These are phyloP conservation scores for Zaprionus ornatus DNA, from an alignment of 1,140 invertebrate species.

Conservation along the genomic window DNA sequence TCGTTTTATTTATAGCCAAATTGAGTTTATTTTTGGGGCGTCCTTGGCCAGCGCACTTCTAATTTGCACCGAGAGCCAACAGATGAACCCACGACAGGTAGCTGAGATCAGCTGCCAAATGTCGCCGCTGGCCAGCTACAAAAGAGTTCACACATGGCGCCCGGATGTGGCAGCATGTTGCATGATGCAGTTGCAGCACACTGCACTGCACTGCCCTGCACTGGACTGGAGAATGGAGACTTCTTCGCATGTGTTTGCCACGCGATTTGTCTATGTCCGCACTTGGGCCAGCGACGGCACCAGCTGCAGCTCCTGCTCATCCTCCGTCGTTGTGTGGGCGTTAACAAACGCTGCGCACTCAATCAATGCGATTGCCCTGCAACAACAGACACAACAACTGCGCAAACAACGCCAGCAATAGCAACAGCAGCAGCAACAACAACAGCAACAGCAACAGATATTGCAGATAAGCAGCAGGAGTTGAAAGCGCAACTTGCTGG, in stretches of 20 bases:
- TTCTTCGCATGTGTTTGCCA: conserved; percentile 1
- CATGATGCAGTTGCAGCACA: neutral
- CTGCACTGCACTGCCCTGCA: no score
- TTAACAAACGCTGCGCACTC: conserved; percentile 20
- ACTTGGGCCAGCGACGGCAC: neutral
- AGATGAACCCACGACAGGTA: neutral
- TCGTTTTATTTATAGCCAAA: conserved; percentile 48
- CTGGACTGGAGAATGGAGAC: neutral
- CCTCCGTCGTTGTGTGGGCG: conserved; percentile 10
- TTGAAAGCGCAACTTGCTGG: neutral
- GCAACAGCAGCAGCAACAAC: neutral
- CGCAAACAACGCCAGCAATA: neutral
- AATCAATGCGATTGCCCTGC: conserved; percentile 26
- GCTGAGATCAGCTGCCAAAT: conserved; percentile 42
- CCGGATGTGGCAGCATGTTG: neutral
- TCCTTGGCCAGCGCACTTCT: conserved; percentile 43
- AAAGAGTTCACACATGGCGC: conserved; percentile 40
- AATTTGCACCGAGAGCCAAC: conserved; percentile 18
- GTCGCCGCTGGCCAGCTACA: conserved; percentile 35
- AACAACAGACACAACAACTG: conserved; percentile 18
- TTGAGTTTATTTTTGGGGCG: conserved; percentile 51
- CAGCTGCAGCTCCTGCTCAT: neutral
- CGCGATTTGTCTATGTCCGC: conserved; percentile 5
- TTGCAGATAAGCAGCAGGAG: neutral
- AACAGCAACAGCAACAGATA: neutral